phyloP scores from a whole-genome alignment of 2,888 invertebrate genomes.

The Notodonta ziczac region DNA sequence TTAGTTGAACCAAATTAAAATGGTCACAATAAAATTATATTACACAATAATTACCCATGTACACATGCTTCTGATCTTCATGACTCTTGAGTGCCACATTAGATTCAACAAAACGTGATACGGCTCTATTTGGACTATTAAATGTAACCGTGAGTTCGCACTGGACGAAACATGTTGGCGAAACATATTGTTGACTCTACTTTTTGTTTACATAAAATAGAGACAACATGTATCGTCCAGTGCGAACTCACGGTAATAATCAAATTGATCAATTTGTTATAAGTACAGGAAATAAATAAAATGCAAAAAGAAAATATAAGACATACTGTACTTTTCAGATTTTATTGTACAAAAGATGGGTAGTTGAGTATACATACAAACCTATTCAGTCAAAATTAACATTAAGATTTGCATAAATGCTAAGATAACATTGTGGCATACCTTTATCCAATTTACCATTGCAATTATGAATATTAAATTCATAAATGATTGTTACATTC shows the following conservation, averaged over 20 bases:
- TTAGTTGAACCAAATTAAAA: not conserved
- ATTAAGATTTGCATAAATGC: slow-evolving; percentile 72
- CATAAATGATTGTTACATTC: slow-evolving; percentile 34
- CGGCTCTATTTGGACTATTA: slow-evolving; percentile 5
- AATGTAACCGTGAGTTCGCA: too few species aligned
- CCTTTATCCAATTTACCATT: slow-evolving; percentile 34
- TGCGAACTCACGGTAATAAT: too few species aligned
- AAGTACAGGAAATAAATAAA: not conserved
- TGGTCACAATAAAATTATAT: not conserved
- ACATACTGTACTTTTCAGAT: slow-evolving; percentile 54
- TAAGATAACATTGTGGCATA: slow-evolving; percentile 55
- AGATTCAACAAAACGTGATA: not conserved
- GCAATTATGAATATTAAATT: slow-evolving; percentile 13
- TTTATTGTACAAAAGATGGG: slow-evolving; percentile 78
- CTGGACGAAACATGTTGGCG: too few species aligned
- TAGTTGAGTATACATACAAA: slow-evolving; percentile 69
- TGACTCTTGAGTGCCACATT: not conserved
- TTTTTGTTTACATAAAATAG: too few species aligned
- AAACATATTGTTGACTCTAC: too few species aligned
- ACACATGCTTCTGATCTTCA: not conserved
- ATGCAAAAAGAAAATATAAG: slow-evolving; percentile 19
- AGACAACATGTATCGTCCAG: too few species aligned
- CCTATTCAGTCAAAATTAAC: slow-evolving; percentile 74
- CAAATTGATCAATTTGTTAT: not conserved
- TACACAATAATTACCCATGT: not conserved